These are phyloP conservation scores for Paedocypris sp. DNA, from an alignment of 2,113 vertebrate genomes.

Conservation along the genomic window DNA sequence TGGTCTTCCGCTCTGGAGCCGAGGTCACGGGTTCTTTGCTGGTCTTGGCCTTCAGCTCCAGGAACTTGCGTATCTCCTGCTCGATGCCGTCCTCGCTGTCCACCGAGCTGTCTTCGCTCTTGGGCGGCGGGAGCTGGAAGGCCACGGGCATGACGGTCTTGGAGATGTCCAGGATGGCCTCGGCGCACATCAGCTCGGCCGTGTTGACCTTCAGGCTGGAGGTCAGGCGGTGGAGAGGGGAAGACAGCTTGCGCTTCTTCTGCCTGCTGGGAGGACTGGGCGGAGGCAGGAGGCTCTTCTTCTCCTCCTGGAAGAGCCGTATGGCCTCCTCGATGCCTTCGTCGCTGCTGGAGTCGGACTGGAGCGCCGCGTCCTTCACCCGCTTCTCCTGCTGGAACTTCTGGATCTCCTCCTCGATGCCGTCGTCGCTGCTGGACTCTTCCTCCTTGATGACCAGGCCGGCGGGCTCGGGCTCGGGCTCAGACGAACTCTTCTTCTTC, in stretches of 20 bases:
- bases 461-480: constrained; percentile 27
- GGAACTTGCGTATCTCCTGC: constrained; percentile 81
- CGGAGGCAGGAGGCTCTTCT: too few relatives aligned
- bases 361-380: constrained; percentile 12
- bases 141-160: constrained; percentile 77
- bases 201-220: constrained; percentile 65
- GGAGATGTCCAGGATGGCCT: constrained; percentile 95
- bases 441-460: constrained; percentile 32
- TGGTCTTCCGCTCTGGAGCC: constrained; percentile 26
- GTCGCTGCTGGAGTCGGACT: constrained; percentile 65
- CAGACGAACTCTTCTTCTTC: constrained; percentile 36
- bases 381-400: constrained; percentile 78
- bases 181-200: constrained; percentile 86
- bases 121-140: constrained; percentile 41
- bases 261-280: too few relatives aligned
- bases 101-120: constrained; percentile 71
- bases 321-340: constrained; percentile 96
- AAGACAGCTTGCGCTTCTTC: too few relatives aligned
- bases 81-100: constrained; percentile 94
- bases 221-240: too few relatives aligned
- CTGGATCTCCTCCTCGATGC: constrained; percentile 76
- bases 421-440: constrained; percentile 57
- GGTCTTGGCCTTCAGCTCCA: constrained; percentile 81
- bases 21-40: constrained; percentile 48
- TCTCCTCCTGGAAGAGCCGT: constrained; percentile 81